A percentile compares a stretch with the other conserved stretches of the same genome.
Conservation (phyloP, 2,888 invertebrate species). For the Tanypteryx hageni region DNA sequence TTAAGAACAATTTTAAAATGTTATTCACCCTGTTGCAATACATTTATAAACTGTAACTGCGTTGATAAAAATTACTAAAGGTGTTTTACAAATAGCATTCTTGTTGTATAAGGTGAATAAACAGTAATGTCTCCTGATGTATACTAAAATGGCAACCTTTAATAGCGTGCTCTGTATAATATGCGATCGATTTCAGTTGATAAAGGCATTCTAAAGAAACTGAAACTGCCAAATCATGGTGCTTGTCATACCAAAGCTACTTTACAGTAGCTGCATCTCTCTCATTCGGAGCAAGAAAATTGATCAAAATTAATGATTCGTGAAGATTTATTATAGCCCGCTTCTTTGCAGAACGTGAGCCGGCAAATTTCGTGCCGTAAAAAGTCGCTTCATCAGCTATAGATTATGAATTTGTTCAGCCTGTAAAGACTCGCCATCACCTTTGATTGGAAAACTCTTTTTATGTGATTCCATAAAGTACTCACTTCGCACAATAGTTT, state of each 20-base stretch:
- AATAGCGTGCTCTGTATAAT: not conserved
- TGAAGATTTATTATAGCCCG: not conserved
- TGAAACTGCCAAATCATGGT: not conserved
- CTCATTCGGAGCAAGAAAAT: slow-evolving; percentile 15
- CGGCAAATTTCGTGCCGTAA: not conserved
- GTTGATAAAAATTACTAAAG: no score
- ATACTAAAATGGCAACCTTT: not conserved
- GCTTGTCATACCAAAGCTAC: not conserved
- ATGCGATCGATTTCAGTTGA: not conserved
- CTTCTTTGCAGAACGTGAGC: not conserved
- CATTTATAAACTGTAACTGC: no score
- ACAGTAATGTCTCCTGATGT: no score
- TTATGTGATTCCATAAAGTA: not conserved
- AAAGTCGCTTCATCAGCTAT: not conserved
- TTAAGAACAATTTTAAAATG: no score
- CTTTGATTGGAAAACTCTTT: not conserved
- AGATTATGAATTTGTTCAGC: not conserved
- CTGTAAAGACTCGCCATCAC: not conserved
- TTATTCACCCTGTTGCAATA: no score
- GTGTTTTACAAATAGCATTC: no score
- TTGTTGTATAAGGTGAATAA: no score
- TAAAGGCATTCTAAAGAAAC: not conserved
- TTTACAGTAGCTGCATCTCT: slow-evolving; percentile 18
- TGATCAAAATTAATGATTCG: slow-evolving; percentile 22
- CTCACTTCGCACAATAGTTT: not conserved